Evolutionary conservation across 2,113 vertebrate genomes (phyloP).

Genomic region (Phoxinus phoxinus): DNA sequence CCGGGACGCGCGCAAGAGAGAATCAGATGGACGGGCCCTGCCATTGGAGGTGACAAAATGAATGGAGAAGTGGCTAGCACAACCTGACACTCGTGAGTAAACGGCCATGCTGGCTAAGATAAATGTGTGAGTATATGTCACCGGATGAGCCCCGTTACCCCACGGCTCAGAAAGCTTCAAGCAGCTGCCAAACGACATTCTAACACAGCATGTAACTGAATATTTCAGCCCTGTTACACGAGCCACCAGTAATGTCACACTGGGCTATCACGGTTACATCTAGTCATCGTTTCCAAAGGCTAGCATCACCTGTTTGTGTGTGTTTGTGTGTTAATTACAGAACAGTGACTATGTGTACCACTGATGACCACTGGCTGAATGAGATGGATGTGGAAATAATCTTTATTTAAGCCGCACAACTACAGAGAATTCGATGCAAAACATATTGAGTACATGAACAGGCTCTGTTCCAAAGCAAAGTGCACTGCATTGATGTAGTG

Average conservation of each 20-base stretch:
- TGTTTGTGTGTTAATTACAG: conserved; percentile 28
- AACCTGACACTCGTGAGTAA: conserved; percentile 43
- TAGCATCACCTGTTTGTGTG: conserved; percentile 29
- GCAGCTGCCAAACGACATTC: conserved; percentile 49
- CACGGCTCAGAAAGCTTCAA: conserved; percentile 24
- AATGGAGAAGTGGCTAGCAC: conserved; percentile 41
- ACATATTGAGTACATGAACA: not conserved
- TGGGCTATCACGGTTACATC: conserved; percentile 51
- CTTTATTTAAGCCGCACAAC: conserved; percentile 18
- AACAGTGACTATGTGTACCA: not conserved
- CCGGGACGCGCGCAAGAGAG: not conserved
- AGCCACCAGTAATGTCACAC: conserved; percentile 33
- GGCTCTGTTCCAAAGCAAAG: not conserved
- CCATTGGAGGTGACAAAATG: conserved; percentile 59
- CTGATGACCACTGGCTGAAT: not conserved
- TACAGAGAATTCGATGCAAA: not conserved
- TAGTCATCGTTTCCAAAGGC: conserved; percentile 40
- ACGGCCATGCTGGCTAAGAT: conserved; percentile 21
- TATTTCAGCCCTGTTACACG: conserved; percentile 33
- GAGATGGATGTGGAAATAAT: conserved; percentile 2
- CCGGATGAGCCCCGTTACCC: conserved; percentile 35
- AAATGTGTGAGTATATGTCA: conserved; percentile 37
- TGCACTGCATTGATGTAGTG: not conserved
- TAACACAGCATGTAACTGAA: conserved; percentile 49
- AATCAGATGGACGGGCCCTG: conserved; percentile 59